phyloP scores from a whole-genome alignment of 2,797 vertebrate genomes.

The Centropyge bicolor region DNA sequence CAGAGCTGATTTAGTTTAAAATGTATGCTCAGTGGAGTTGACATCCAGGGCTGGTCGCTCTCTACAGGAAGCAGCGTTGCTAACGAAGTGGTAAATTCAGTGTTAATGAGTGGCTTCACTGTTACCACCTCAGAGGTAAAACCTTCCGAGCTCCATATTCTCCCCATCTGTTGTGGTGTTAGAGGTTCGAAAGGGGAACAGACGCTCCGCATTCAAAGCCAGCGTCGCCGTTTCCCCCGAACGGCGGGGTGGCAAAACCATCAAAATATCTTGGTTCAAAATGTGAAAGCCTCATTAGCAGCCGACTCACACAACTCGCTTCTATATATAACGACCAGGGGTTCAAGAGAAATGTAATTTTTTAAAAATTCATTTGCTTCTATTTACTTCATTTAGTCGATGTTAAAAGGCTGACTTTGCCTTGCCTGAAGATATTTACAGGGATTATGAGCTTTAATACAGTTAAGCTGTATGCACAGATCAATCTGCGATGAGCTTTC shows the following conservation, averaged over 20 bases:
- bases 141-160: constrained; percentile 93
- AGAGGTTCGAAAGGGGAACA: constrained; percentile 92
- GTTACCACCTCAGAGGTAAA: constrained; percentile 99
- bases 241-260: constrained; percentile 92
- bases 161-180: constrained; percentile 98
- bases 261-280: constrained; percentile 86
- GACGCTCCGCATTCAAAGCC: constrained; percentile 94
- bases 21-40: constrained; percentile 87
- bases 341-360: constrained; percentile 72
- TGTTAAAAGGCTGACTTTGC: constrained; percentile 84
- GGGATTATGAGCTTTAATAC: constrained; percentile 83
- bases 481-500: constrained; percentile 77
- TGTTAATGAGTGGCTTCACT: constrained; percentile 99
- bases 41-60: constrained; percentile 91
- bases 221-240: constrained; percentile 88
- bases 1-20: constrained; percentile 82
- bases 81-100: constrained; percentile 99
- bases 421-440: constrained; percentile 85
- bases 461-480: constrained; percentile 74
- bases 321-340: constrained; percentile 64
- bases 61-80: constrained; percentile 96
- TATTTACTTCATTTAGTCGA: constrained; percentile 84
- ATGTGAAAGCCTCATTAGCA: constrained; percentile 89
- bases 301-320: constrained; percentile 78
- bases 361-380: constrained; percentile 78